Evolutionary conservation across 1,140 invertebrate species (phyloP).

Genomic region (Drosophila nigrodunni): DNA sequence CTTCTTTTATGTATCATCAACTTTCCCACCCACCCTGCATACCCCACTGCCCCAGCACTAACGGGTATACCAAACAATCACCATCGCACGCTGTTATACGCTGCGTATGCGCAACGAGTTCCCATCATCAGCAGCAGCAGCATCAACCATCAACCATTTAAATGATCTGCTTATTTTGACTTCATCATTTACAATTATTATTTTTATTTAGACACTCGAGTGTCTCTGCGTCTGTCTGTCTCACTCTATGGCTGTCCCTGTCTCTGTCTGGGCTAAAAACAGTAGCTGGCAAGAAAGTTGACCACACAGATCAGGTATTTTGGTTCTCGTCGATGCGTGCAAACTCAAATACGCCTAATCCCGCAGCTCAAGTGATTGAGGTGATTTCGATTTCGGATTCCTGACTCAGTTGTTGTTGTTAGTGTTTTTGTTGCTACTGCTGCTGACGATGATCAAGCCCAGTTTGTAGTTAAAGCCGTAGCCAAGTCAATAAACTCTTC

Average conservation of each 20-base stretch:
- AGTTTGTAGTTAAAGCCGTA: slow-evolving; percentile 30
- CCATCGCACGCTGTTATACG: slow-evolving; percentile 19
- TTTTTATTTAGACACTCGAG: slow-evolving; percentile 81
- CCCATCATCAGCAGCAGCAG: slow-evolving; percentile 16
- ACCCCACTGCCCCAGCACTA: background rate
- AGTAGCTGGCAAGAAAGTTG: slow-evolving; percentile 56
- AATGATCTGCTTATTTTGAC: slow-evolving; percentile 82
- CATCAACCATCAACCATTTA: slow-evolving; percentile 44
- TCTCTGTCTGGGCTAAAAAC: slow-evolving; percentile 58
- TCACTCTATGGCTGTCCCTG: background rate
- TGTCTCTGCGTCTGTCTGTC: slow-evolving; percentile 14
- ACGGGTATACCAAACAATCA: background rate
- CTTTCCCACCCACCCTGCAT: background rate
- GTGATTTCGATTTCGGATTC: slow-evolving; percentile 78
- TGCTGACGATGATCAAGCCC: slow-evolving; percentile 11
- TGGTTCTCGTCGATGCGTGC: slow-evolving; percentile 71
- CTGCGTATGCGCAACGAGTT: slow-evolving; percentile 35
- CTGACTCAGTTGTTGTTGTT: slow-evolving; percentile 19
- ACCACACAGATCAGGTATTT: slow-evolving; percentile 45
- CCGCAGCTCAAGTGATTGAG: slow-evolving; percentile 83
- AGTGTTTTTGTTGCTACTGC: slow-evolving; percentile 9
- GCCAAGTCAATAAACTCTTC: slow-evolving; percentile 63
- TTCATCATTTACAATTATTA: slow-evolving; percentile 83
- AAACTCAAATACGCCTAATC: slow-evolving; percentile 83
- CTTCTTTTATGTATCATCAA: background rate